phyloP scores from a whole-genome alignment of 2,113 vertebrate genomes.

The Mugil cephalus region DNA sequence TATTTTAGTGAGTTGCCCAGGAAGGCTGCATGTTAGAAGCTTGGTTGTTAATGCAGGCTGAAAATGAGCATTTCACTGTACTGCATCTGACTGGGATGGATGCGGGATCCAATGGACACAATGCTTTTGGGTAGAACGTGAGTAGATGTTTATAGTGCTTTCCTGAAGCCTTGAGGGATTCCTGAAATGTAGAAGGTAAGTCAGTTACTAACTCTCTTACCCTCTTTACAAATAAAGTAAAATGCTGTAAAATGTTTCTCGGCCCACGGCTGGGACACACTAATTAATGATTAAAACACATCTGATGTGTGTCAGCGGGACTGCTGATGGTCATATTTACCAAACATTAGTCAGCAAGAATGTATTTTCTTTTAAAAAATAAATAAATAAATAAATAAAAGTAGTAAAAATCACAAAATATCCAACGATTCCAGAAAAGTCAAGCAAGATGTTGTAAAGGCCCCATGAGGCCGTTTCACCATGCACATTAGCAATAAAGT shows the following conservation, averaged over 20 bases:
- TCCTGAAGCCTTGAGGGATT: constrained; percentile 58
- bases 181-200: constrained; percentile 73
- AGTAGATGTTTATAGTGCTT: constrained; percentile 57
- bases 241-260: constrained; percentile 29
- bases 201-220: constrained; percentile 61
- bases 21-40: constrained; percentile 70
- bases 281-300: constrained; percentile 40
- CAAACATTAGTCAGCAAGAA: constrained; percentile 77
- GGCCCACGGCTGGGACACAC: constrained; percentile 33
- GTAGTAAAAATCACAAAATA: constrained; percentile 63
- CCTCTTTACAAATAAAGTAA: constrained; percentile 42
- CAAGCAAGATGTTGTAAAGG: constrained; percentile 58
- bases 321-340: constrained; percentile 82
- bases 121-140: constrained; percentile 67
- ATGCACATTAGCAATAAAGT: constrained; percentile 81
- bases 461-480: constrained; percentile 68
- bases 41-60: constrained; percentile 62
- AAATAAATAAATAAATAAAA: constrained; percentile 49
- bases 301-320: constrained; percentile 59
- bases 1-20: constrained; percentile 45
- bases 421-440: constrained; percentile 57
- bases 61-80: constrained; percentile 74
- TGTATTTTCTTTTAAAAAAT: constrained; percentile 51
- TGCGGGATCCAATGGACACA: constrained; percentile 65
- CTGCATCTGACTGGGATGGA: constrained; percentile 67